A percentile compares a stretch with the other conserved stretches of the same genome.
These are phyloP conservation scores for Harpegnathos saltator DNA, from an alignment of 1,140 invertebrate genomes.

Conservation along the genomic window DNA sequence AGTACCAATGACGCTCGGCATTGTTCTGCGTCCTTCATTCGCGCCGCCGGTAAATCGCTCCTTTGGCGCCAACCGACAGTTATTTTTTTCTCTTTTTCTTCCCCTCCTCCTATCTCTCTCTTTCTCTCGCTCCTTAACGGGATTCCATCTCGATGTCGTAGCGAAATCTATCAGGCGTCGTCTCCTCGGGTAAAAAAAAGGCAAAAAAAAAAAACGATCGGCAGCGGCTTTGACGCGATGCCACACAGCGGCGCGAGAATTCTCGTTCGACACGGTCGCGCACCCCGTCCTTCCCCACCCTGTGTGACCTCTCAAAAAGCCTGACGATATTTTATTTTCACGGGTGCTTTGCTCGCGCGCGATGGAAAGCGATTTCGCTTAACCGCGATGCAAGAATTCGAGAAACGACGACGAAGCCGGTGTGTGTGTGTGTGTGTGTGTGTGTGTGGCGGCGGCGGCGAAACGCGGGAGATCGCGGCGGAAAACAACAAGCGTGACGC, in stretches of 20 bases:
- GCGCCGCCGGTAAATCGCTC: conserved; percentile 40
- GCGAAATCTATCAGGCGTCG: conserved; percentile 19
- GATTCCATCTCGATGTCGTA: not conserved
- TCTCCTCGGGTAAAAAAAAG: not conserved
- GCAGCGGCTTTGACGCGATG: conserved; percentile 8
- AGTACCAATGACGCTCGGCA: conserved; percentile 52
- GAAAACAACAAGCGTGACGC: conserved; percentile 32
- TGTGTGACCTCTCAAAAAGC: conserved; percentile 13
- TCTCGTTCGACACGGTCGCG: not conserved
- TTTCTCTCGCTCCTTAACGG: not conserved
- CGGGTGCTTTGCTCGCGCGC: not conserved
- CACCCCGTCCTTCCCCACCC: not conserved
- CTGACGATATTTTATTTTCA: not conserved
- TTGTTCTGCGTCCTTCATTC: conserved; percentile 32
- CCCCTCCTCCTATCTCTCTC: not conserved
- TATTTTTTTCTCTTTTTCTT: conserved; percentile 9
- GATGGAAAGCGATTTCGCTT: conserved; percentile 28
- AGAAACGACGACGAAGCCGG: not conserved
- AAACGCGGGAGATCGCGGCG: not conserved
- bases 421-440: too few species aligned
- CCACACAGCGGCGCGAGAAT: conserved; percentile 9
- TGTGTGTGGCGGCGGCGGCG: too few species aligned
- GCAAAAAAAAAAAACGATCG: not conserved
- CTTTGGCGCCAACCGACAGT: conserved; percentile 1
- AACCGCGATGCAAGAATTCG: conserved; percentile 28